These are phyloP conservation scores for Crotophaga sulcirostris DNA, from an alignment of 2,113 vertebrate genomes.

Conservation along the genomic window DNA sequence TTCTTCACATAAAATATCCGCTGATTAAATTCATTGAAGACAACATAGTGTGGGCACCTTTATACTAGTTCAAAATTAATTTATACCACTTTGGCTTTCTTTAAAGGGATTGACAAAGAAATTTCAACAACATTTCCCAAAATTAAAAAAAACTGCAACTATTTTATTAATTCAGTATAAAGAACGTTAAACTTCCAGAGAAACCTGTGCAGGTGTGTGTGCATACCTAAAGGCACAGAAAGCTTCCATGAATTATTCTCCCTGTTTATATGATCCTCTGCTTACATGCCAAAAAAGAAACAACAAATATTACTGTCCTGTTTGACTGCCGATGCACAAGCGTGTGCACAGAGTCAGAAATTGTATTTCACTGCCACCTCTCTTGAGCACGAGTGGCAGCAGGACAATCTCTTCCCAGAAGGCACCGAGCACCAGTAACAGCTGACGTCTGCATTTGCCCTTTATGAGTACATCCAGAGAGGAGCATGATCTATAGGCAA, in stretches of 20 bases:
- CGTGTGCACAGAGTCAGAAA: rapidly evolving
- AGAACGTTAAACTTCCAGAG: background rate
- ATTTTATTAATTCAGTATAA: background rate
- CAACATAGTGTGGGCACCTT: rapidly evolving
- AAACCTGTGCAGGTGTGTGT: background rate
- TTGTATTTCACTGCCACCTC: background rate
- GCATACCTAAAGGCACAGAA: background rate
- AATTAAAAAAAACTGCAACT: background rate
- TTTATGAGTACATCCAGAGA: background rate
- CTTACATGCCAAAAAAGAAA: background rate
- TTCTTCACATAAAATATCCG: background rate
- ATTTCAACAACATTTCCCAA: background rate
- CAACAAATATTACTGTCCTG: background rate
- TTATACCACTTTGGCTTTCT: background rate
- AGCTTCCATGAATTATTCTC: background rate
- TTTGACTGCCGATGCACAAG: background rate
- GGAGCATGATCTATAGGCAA: background rate
- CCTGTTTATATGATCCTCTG: background rate
- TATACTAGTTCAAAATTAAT: background rate
- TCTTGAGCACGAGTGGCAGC: rapidly evolving
- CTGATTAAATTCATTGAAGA: background rate
- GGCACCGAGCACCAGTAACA: background rate
- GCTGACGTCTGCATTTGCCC: rapidly evolving
- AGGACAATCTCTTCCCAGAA: background rate
- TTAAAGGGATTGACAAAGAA: background rate